Conservation (phyloP, 2,888 invertebrate genomes). For the Boloria euphrosyne region DNA sequence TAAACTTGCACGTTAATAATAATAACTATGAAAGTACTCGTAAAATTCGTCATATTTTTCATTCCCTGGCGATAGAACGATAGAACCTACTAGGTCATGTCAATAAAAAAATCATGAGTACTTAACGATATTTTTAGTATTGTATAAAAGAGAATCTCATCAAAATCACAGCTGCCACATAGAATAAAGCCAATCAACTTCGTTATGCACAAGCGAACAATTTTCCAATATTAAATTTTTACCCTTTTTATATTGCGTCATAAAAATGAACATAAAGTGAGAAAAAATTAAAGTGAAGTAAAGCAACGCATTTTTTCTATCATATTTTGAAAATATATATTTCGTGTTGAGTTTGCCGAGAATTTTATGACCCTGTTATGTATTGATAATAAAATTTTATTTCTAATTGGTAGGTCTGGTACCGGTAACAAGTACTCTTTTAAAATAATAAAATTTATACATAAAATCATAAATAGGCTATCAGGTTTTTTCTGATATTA, state of each 20-base stretch:
- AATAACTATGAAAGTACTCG: no score
- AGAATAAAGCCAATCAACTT: conserved; percentile 14
- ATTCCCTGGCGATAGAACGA: no score
- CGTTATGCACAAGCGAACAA: conserved; percentile 20
- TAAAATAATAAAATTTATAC: no score
- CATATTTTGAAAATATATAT: background rate
- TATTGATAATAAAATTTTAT: background rate
- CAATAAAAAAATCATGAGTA: no score
- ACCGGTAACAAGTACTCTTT: no score
- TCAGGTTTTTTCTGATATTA: no score
- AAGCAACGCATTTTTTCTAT: background rate
- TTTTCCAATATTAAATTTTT: conserved; percentile 22
- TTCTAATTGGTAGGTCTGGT: no score
- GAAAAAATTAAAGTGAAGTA: background rate
- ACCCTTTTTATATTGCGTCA: conserved; percentile 16
- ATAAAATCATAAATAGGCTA: no score
- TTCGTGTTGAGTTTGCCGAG: background rate
- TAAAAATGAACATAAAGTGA: conserved; percentile 16
- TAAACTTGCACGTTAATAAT: no score
- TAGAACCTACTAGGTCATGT: no score
- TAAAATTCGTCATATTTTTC: no score
- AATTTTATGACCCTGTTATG: background rate
- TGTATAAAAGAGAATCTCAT: conserved; percentile 8
- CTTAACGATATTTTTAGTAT: background rate
- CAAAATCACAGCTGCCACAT: conserved; percentile 17